Conservation (phyloP, 2,888 invertebrate genomes). For the Drosophila percnosoma region DNA sequence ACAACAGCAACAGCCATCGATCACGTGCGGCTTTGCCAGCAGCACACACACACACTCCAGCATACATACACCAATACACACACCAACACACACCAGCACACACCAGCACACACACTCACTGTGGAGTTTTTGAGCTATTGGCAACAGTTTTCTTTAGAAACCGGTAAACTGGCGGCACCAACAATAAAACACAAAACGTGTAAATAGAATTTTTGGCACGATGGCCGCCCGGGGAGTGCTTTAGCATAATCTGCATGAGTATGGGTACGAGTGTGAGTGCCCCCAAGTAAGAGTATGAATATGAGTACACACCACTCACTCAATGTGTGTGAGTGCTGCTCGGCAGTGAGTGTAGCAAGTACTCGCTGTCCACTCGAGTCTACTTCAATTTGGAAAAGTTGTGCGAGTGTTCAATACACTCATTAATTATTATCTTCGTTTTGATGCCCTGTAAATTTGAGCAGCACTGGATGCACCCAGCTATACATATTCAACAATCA, state of each 20-base stretch:
- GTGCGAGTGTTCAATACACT: conserved; percentile 29
- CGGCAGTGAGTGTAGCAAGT: conserved; percentile 15
- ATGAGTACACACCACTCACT: background rate
- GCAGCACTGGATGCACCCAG: background rate
- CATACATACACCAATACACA: conserved; percentile 21
- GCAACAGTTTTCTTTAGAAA: conserved; percentile 61
- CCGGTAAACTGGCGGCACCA: conserved; percentile 44
- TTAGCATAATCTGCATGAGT: conserved; percentile 83
- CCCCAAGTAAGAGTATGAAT: conserved; percentile 6
- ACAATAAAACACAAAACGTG: conserved; percentile 83
- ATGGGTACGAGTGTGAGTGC: conserved; percentile 10
- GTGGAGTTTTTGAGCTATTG: conserved; percentile 75
- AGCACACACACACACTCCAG: conserved; percentile 24
- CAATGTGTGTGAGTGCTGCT: conserved; percentile 8
- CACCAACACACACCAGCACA: conserved; percentile 3
- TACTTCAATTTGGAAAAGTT: conserved; percentile 37
- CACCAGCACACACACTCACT: background rate
- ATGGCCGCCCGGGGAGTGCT: conserved; percentile 83
- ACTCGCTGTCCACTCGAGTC: conserved; percentile 8
- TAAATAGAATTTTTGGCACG: conserved; percentile 84
- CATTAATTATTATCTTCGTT: background rate
- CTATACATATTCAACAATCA: background rate
- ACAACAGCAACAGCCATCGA: conserved; percentile 66
- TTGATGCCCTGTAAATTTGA: conserved; percentile 4
- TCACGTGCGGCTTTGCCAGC: conserved; percentile 76